These are phyloP conservation scores for Podotricha telesiphe DNA, from an alignment of 2,888 invertebrate species.

Conservation along the genomic window DNA sequence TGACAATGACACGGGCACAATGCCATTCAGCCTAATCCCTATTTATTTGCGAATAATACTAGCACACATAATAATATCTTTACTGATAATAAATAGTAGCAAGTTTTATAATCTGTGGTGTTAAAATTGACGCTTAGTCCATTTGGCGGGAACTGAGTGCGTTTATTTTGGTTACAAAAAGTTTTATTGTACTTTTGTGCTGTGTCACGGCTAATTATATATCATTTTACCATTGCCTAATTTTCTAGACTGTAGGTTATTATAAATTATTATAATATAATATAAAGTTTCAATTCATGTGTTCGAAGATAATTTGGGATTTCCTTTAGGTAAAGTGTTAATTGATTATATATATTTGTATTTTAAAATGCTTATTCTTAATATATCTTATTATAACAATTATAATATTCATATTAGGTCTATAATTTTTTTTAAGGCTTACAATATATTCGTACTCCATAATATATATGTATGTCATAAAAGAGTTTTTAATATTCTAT, in stretches of 20 bases:
- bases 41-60: slow-evolving; percentile 75
- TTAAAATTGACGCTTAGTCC: slow-evolving; percentile 68
- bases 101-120: slow-evolving; percentile 68
- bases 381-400: too few relatives aligned
- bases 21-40: slow-evolving; percentile 64
- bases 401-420: too few relatives aligned
- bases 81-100: slow-evolving; percentile 75
- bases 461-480: neutral
- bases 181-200: slow-evolving; percentile 12
- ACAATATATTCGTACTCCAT: neutral
- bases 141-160: slow-evolving; percentile 27
- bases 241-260: neutral
- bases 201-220: slow-evolving; percentile 3
- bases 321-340: neutral
- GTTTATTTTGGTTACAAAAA: slow-evolving; percentile 15
- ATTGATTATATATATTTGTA: too few relatives aligned
- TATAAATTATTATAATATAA: too few relatives aligned
- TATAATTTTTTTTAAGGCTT: neutral
- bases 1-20: slow-evolving; percentile 67
- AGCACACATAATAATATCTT: slow-evolving; percentile 40
- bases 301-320: neutral
- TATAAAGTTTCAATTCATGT: too few relatives aligned
- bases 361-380: too few relatives aligned
- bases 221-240: neutral
- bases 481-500: neutral